A percentile compares a stretch with the other conserved stretches of the same genome.
phyloP scores from a whole-genome alignment of 2,113 vertebrate genomes.

The Craseonycteris thonglongyai region DNA sequence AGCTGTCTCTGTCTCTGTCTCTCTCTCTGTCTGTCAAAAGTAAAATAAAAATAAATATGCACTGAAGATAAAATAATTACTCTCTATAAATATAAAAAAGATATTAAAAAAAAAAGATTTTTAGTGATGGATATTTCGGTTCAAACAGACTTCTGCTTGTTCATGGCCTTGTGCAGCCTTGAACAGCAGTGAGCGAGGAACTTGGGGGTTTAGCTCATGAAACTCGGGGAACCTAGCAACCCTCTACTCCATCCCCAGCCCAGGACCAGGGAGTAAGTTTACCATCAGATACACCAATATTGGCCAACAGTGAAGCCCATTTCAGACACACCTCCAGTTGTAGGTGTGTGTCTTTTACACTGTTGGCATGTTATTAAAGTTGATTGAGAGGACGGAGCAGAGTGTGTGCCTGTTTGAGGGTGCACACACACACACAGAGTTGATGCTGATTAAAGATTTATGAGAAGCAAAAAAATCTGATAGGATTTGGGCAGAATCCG shows the following conservation, averaged over 20 bases:
- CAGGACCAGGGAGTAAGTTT: neutral
- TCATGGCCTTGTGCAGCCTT: neutral
- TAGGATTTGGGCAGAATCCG: constrained; percentile 83
- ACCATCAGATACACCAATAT: neutral
- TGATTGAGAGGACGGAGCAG: neutral
- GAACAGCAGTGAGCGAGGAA: neutral
- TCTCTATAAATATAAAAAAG: too few species aligned
- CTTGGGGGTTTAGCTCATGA: neutral
- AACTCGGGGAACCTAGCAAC: neutral
- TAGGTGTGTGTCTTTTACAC: constrained; percentile 62
- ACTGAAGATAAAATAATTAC: too few species aligned
- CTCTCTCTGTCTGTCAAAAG: too few species aligned
- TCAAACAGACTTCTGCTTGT: neutral
- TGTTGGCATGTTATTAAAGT: constrained; percentile 68
- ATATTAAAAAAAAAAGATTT: too few species aligned
- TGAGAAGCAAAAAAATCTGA: constrained; percentile 84
- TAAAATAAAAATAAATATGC: too few species aligned
- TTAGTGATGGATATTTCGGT: neutral
- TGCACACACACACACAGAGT: neutral
- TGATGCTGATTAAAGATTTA: constrained; percentile 85
- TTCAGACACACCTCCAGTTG: constrained; percentile 66
- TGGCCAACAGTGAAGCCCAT: constrained; percentile 27
- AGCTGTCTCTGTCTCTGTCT: too few species aligned
- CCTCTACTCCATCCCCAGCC: neutral
- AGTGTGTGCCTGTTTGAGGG: neutral